A percentile compares a stretch with the other conserved stretches of the same genome.
These are phyloP conservation scores for Lochmaea capreae DNA, from an alignment of 2,888 invertebrate genomes.

Conservation along the genomic window DNA sequence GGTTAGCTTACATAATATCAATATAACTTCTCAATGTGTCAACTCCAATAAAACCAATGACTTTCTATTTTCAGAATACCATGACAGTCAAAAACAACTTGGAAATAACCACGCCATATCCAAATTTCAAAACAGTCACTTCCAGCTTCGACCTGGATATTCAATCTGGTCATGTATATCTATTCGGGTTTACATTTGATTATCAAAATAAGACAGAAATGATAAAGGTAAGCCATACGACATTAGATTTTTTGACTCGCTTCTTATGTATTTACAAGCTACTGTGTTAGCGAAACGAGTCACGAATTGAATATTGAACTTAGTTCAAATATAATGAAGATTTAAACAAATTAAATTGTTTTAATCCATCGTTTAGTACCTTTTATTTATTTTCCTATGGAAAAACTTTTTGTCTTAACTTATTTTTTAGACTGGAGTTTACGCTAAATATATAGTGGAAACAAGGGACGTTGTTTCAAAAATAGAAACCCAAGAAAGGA, in stretches of 20 bases:
- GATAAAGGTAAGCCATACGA: slow-evolving; percentile 62
- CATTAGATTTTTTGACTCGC: no score
- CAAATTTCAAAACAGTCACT: slow-evolving; percentile 65
- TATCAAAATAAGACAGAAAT: slow-evolving; percentile 63
- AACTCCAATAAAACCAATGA: background rate
- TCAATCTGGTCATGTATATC: slow-evolving; percentile 65
- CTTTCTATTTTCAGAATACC: slow-evolving; percentile 60
- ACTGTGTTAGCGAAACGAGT: no score
- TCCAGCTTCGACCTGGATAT: slow-evolving; percentile 68
- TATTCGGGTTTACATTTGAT: slow-evolving; percentile 66
- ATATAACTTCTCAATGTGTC: background rate
- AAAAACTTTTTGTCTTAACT: slow-evolving; percentile 1
- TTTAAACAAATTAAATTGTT: no score
- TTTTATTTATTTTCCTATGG: background rate
- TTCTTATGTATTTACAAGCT: no score
- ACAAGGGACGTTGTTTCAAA: slow-evolving; percentile 44
- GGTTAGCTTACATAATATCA: background rate
- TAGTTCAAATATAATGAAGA: no score
- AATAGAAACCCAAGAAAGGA: slow-evolving; percentile 50
- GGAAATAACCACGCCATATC: slow-evolving; percentile 70
- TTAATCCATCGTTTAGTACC: no score
- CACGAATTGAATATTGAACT: no score
- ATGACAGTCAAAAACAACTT: slow-evolving; percentile 70
- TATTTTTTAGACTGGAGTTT: slow-evolving; percentile 65
- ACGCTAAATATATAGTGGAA: slow-evolving; percentile 68